These are phyloP conservation scores for Mormyrus hasselquistii DNA, from an alignment of 2,797 vertebrate genomes.

Conservation along the genomic window DNA sequence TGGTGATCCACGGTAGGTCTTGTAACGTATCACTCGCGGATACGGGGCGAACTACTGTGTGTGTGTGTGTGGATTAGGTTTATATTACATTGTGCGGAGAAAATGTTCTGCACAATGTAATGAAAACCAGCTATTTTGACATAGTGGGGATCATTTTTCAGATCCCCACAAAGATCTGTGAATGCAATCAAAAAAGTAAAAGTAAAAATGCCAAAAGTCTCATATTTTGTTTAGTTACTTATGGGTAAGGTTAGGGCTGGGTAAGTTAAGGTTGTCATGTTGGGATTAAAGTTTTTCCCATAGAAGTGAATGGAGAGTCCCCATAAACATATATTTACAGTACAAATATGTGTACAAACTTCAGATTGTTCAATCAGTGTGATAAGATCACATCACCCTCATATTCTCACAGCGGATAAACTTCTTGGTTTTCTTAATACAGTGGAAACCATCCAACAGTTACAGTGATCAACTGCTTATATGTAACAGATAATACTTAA, in stretches of 20 bases:
- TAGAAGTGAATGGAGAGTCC: not conserved
- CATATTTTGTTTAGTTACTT: too few relatives aligned
- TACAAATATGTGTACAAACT: not conserved
- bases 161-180: not conserved
- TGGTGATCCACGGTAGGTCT: not conserved
- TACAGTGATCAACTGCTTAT: not conserved
- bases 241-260: too few relatives aligned
- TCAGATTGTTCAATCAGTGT: not conserved
- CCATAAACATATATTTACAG: not conserved
- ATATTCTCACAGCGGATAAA: not conserved
- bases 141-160: not conserved
- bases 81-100: not conserved
- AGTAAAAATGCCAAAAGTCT: too few relatives aligned
- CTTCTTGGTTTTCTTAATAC: not conserved
- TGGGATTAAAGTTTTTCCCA: too few relatives aligned
- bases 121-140: not conserved
- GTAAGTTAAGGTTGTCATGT: not conserved
- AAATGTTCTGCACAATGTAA: not conserved
- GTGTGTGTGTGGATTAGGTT: not conserved
- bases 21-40: not conserved
- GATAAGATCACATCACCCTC: not conserved
- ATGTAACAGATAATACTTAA: not conserved
- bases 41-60: not conserved
- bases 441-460: not conserved
- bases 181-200: too few relatives aligned